phyloP scores from a whole-genome alignment of 2,113 vertebrate genomes.

The Lepidothrix coronata region DNA sequence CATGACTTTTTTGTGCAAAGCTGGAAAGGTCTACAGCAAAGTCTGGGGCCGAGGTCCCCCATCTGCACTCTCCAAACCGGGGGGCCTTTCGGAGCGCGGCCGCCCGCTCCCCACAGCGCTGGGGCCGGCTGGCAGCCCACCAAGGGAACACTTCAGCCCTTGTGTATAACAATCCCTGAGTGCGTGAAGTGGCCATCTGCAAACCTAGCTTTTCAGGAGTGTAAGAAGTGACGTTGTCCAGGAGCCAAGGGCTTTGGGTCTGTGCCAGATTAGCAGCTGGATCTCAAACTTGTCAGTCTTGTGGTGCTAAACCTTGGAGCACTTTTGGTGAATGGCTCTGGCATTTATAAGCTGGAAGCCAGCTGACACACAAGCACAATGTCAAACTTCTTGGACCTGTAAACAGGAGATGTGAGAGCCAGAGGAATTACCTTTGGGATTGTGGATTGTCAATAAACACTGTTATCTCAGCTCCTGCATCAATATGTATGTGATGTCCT shows the following conservation, averaged over 20 bases:
- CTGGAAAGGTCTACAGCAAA: neutral
- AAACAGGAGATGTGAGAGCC: neutral
- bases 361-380: neutral
- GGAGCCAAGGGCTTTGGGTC: slow-evolving; percentile 59
- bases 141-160: slow-evolving; percentile 43
- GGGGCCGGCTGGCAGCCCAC: slow-evolving; percentile 31
- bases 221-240: slow-evolving; percentile 59
- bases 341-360: slow-evolving; percentile 28
- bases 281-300: slow-evolving; percentile 32
- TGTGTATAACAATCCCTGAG: neutral
- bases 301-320: slow-evolving; percentile 37
- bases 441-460: neutral
- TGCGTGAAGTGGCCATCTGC: slow-evolving; percentile 62
- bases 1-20: neutral
- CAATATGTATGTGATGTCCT: slow-evolving; percentile 34
- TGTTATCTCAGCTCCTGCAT: neutral
- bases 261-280: slow-evolving; percentile 58
- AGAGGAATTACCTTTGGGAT: slow-evolving; percentile 26
- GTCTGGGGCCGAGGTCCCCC: neutral
- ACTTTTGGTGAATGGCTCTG: slow-evolving; percentile 15
- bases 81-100: neutral
- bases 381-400: neutral
- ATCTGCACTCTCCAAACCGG: neutral
- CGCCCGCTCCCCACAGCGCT: rapidly evolving
- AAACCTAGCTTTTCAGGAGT: slow-evolving; percentile 51